Percentiles rank a stretch among this genome's conserved stretches.
phyloP scores from a whole-genome alignment of 1,140 invertebrate species.

The Formica selysi region DNA sequence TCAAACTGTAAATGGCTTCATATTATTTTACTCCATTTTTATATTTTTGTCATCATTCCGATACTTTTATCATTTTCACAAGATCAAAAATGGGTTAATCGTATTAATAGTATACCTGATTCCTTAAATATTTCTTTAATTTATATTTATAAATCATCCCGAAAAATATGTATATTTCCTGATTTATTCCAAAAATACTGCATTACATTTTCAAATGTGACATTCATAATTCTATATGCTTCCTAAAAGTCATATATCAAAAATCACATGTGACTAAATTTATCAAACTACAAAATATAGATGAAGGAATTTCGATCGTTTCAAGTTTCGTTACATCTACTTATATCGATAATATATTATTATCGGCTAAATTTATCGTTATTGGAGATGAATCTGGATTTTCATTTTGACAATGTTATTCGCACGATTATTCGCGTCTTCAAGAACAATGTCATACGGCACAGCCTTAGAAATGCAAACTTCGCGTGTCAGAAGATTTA shows the following conservation, averaged over 20 bases:
- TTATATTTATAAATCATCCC: neutral
- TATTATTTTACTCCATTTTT: neutral
- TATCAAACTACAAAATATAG: neutral
- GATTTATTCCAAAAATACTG: neutral
- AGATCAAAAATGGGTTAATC: neutral
- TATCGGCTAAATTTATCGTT: constrained; percentile 29
- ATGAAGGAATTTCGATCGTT: neutral
- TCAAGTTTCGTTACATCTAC: constrained; percentile 23
- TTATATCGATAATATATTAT: constrained; percentile 33
- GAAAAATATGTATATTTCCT: neutral
- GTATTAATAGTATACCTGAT: neutral
- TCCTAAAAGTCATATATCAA: neutral
- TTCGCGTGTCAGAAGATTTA: constrained; percentile 73
- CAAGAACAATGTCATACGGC: constrained; percentile 2
- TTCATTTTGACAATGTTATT: neutral
- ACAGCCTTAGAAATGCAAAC: constrained; percentile 75
- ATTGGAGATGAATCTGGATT: neutral
- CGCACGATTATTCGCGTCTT: no score
- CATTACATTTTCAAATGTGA: no score
- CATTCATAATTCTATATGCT: neutral
- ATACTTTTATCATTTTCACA: neutral
- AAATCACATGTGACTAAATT: constrained; percentile 10
- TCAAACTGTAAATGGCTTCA: neutral
- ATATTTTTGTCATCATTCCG: neutral
- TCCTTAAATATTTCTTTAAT: neutral